Base-by-base conservation (phyloP, 2,797 vertebrate species). In the Todus mexicanus region DNA sequence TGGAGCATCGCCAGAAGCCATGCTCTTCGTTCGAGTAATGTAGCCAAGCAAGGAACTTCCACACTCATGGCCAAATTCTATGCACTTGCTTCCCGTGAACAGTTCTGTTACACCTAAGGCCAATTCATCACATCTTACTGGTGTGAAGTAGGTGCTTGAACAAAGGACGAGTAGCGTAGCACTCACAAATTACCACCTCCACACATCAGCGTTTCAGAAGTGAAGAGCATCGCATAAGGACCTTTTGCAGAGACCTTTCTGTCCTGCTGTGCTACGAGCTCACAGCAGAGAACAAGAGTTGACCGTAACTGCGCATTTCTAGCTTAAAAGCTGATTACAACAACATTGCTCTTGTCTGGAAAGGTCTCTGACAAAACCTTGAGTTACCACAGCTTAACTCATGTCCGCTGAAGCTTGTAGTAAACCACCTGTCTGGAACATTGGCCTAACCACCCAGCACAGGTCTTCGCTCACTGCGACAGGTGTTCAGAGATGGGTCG, bases 271-370 rank as follows among this genome's bases (percentile, higher is more conserved):
- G 75, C 69, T 64, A 63, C 42, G 51, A 68, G 38, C 72, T 94
- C 21, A 50, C 25, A 59, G 43, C 33, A 84, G 45, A 87, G 42
- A 47, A 56, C 27, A 87, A 40, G 51, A 79, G 26, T 3, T 88
- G 77, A 73, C 23, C 65, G 14, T 31, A 72, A 25, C 4, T 47
- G n/a, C 60, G 57, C 38, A 7, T 42, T 64, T 90, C 29, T 48
- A 50, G 40, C 29, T 88, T 40, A 35, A 92, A 93, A 92, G n/a
- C n/a, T n/a, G n/a, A n/a, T 21, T 31, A 74, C 81, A 76, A 15
- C 61, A 50, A 13, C 19, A 21, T 33, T 33, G n/a, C 21, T 9
- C 68, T 88, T 72, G 12, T n/a, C n/a, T 53, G 56, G 27, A 47
- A 88, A 79, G 72, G 72, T 16, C 45, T 87, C 61, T 69, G 43